Evolutionary conservation across 2,888 invertebrate species (phyloP), one percentile per base, ranked within the genome.

Genomic region (Phengaris arion): DNA sequence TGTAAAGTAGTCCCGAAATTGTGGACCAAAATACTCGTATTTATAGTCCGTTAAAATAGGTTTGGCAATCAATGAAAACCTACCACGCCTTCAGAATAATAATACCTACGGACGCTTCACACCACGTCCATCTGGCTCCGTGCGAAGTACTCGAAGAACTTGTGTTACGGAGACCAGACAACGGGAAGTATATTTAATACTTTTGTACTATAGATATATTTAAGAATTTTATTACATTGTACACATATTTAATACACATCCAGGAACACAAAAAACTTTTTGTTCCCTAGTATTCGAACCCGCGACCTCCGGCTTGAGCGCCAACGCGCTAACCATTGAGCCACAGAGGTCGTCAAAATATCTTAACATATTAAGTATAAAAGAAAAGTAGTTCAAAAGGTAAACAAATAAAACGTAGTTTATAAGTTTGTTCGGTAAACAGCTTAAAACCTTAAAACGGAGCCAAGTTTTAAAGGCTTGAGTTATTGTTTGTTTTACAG

Each of bases 401-500:
- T 64, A 45, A 64, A 64, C 45, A 64, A 35, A 64, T 64, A 45
- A 64, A 64, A 64, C 64, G 35, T 45, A 45, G 64, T 64, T 59
- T 59, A 59, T 22, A 59, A 59, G 59, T 59, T 64, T 35, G 35
- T 64, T 35, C 35, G 35, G 59, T 59, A 45, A 35, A 64, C 12
- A 64, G 35, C 35, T 35, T 35, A 35, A 64, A 35, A 12, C 35
- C 64, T 64, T 64, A 35, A 64, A 64, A 64, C 64, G 64, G 64
- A 64, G 64, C 64, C 64, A 45, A 64, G 64, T 64, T 64, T 64
- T 64, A 64, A 45, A 59, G 59, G 59, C 59, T 64, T 45, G 64
- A 64, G 64, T 64, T 64, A 64, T 64, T 64, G 64, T 64, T 64
- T 64, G 64, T 64, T 64, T 64, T 15, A 70, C 70, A 51, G 70